These are phyloP conservation scores for Dinocampus coccinellae DNA, from an alignment of 2,888 invertebrate genomes.

Conservation along the genomic window DNA sequence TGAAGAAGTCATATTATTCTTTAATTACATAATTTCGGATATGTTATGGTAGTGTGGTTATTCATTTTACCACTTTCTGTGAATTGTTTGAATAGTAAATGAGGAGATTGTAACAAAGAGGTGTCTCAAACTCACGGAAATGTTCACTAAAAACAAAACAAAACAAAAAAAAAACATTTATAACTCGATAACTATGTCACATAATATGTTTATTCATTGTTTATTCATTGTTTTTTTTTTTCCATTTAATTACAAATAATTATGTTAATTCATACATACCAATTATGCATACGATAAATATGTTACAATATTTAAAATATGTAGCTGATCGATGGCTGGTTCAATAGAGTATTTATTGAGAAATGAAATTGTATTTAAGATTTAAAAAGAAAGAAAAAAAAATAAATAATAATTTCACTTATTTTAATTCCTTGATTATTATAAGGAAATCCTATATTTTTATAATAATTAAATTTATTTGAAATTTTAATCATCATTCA, in stretches of 20 bases:
- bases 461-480: background rate
- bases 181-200: background rate
- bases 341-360: slow-evolving; percentile 60
- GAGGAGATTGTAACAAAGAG: background rate
- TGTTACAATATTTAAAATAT: slow-evolving; percentile 55
- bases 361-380: too few species aligned
- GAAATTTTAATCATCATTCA: background rate
- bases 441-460: background rate
- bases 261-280: background rate
- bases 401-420: too few species aligned
- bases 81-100: background rate
- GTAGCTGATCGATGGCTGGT: slow-evolving; percentile 54
- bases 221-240: slow-evolving; percentile 44
- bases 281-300: slow-evolving; percentile 46
- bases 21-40: background rate
- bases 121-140: background rate
- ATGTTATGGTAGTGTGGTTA: background rate
- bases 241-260: slow-evolving; percentile 37
- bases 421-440: slow-evolving; percentile 1
- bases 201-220: slow-evolving; percentile 42
- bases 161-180: background rate
- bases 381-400: too few species aligned
- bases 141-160: background rate
- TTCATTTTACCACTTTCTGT: background rate
- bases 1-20: background rate